These are phyloP conservation scores for Pocillopora meandrina DNA, from an alignment of 92 coral and sea anemone genomes.

Conservation along the genomic window DNA sequence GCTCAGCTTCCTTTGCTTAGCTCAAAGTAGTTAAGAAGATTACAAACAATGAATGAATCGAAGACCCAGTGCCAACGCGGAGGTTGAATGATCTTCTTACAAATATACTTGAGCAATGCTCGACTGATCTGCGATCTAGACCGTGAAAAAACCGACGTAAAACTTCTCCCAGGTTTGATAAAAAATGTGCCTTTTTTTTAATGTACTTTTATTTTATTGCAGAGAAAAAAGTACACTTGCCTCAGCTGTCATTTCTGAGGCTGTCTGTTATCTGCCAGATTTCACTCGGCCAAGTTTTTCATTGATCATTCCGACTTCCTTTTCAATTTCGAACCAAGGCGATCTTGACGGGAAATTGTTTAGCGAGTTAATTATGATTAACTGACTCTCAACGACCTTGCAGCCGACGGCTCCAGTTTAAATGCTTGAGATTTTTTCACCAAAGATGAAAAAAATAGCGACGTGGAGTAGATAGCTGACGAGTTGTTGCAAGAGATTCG, in stretches of 20 bases:
- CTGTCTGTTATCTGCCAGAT: too few relatives aligned
- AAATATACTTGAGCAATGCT: too few relatives aligned
- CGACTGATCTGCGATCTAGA: too few relatives aligned
- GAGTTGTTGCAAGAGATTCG: neutral
- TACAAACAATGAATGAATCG: neutral
- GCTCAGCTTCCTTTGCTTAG: neutral
- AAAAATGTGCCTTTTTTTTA: too few relatives aligned
- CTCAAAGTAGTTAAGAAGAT: neutral
- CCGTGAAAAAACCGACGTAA: too few relatives aligned
- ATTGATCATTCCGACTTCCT: neutral
- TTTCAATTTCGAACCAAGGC: neutral
- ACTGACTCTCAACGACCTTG: neutral
- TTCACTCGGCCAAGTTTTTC: too few relatives aligned
- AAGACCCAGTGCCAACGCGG: neutral
- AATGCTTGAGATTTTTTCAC: neutral
- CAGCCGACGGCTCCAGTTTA: neutral
- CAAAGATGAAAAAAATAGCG: neutral
- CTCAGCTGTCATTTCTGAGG: too few relatives aligned
- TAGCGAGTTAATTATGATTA: neutral
- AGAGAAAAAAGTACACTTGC: too few relatives aligned
- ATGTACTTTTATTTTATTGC: too few relatives aligned
- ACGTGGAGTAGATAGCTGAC: neutral
- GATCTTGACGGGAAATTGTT: neutral
- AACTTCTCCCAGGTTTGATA: too few relatives aligned
- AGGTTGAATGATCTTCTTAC: too few relatives aligned